Evolutionary conservation across 2,113 vertebrate species (phyloP), one percentile per base, ranked within the genome.

Genomic region (Rhynchopsitta pachyrhyncha): DNA sequence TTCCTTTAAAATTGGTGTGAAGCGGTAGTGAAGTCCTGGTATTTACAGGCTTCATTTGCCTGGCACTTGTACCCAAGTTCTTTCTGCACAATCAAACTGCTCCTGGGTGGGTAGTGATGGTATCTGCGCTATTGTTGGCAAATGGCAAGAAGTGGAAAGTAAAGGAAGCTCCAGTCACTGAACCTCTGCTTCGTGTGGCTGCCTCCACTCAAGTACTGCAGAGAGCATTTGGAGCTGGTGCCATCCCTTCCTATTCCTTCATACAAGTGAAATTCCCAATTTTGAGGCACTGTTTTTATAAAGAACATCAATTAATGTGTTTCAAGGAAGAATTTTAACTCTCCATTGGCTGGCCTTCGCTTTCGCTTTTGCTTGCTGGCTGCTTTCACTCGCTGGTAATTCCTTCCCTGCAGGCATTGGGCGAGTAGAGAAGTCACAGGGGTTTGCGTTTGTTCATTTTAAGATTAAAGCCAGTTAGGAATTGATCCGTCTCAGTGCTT

Each of bases 211-310:
- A 31, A 77, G 33, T 16, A 14, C 41, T 69, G 14, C 41, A 23
- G 5, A 42, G 44, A 63, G 31, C 23, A 8, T 27, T 47, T 49
- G 50, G 19, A 52, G 35, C 31, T 78, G 73, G 19, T 44, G 22
- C 33, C 57, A 35, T 35, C 57, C 57, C 33, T 59, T 35, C 57
- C 17, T 53, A 0, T 17, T n/a, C 17, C 29, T 35, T 39, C 52
- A 27, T 70, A 22, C 24, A 41, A 66, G 27, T 79, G 13, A 37
- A 79, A 53, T 14, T 27, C n/a, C 60, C 6, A 10, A 27, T 31
- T 11, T n/a, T 4, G 13, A 79, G 20, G 10, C 33, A 6, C 42
- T 52, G 0, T n/a, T n/a, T 49, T 33, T 37, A 24, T 57, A 7
- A 27, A 5, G 9, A 46, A 3, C 46, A 41, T n/a, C 13, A 46